A percentile compares a stretch with the other conserved stretches of the same genome.
Evolutionary conservation across 2,113 vertebrate genomes (phyloP).

Genomic region (Pyrgilauda ruficollis): DNA sequence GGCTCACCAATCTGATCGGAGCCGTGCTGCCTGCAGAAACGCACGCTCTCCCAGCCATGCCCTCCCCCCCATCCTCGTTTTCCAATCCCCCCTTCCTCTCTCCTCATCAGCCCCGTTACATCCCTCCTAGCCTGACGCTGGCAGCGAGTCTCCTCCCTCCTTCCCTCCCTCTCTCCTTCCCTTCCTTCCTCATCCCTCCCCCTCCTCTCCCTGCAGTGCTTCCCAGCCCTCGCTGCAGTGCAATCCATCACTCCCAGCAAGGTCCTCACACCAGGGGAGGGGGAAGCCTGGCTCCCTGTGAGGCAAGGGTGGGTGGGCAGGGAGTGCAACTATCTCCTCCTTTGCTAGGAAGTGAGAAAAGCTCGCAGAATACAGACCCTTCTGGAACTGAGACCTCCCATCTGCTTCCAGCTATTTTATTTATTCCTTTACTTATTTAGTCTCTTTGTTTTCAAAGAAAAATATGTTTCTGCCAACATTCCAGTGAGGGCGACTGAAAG

Average conservation of each 20-base stretch:
- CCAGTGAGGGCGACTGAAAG: slow-evolving; percentile 48
- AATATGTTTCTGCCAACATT: slow-evolving; percentile 50
- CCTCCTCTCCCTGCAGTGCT: slow-evolving; percentile 48
- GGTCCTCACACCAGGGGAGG: slow-evolving; percentile 1
- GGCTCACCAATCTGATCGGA: not conserved
- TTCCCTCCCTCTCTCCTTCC: slow-evolving; percentile 17
- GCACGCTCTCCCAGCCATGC: not conserved
- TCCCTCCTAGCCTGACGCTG: slow-evolving; percentile 51
- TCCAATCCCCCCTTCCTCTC: not conserved
- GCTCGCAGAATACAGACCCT: not conserved
- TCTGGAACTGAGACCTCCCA: not conserved
- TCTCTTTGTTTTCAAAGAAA: slow-evolving; percentile 50
- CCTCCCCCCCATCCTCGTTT: not conserved
- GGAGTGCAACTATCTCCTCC: not conserved
- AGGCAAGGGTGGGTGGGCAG: not conserved
- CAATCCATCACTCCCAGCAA: slow-evolving; percentile 67
- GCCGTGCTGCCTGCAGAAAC: not conserved
- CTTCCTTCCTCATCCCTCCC: slow-evolving; percentile 1
- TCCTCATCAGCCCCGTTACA: not conserved
- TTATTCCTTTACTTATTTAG: slow-evolving; percentile 41
- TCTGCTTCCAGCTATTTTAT: slow-evolving; percentile 37
- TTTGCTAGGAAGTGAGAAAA: not conserved
- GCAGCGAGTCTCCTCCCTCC: slow-evolving; percentile 21
- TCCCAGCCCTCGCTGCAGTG: slow-evolving; percentile 62
- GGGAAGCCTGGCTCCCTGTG: not conserved